Conservation (phyloP, 2,888 invertebrate genomes). For the Stenchaetothrips biformis region DNA sequence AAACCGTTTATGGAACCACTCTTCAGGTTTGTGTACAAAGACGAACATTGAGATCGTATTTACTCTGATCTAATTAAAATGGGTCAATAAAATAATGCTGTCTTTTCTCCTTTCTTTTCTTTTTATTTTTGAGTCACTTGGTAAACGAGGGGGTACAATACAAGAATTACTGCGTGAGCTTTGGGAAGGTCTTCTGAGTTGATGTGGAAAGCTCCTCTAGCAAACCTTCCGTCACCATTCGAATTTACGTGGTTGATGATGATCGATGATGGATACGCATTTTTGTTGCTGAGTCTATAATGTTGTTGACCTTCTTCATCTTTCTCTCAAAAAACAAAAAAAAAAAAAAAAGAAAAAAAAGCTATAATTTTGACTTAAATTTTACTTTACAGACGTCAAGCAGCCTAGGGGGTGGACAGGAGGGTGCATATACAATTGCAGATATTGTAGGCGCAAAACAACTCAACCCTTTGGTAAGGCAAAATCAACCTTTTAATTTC, state of each 20-base stretch:
- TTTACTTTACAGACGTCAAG: constrained; percentile 54
- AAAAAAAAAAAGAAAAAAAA: neutral
- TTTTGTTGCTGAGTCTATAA: no score
- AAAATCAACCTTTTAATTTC: neutral
- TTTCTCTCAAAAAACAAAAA: neutral
- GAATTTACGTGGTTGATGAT: no score
- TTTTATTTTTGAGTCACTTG: constrained; percentile 29
- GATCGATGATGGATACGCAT: neutral
- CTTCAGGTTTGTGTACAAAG: constrained; percentile 50
- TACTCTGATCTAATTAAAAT: constrained; percentile 30
- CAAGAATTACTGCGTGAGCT: constrained; percentile 64
- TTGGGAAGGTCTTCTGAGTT: constrained; percentile 68
- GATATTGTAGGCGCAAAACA: constrained; percentile 60
- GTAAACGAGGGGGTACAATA: constrained; percentile 34
- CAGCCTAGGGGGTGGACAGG: constrained; percentile 73
- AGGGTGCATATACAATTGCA: constrained; percentile 54
- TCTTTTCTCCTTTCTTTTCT: neutral
- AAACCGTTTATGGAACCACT: constrained; percentile 82
- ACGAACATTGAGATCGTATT: constrained; percentile 28
- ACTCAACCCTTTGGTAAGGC: constrained; percentile 54
- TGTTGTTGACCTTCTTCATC: neutral
- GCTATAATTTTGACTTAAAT: neutral
- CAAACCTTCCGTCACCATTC: constrained; percentile 58
- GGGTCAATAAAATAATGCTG: constrained; percentile 30
- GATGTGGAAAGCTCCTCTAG: constrained; percentile 54